A percentile compares a stretch with the other conserved stretches of the same genome.
These are phyloP conservation scores for Spongilla lacustris DNA, from an alignment of 37 sponge, comb jelly and placozoan species.

Conservation along the genomic window DNA sequence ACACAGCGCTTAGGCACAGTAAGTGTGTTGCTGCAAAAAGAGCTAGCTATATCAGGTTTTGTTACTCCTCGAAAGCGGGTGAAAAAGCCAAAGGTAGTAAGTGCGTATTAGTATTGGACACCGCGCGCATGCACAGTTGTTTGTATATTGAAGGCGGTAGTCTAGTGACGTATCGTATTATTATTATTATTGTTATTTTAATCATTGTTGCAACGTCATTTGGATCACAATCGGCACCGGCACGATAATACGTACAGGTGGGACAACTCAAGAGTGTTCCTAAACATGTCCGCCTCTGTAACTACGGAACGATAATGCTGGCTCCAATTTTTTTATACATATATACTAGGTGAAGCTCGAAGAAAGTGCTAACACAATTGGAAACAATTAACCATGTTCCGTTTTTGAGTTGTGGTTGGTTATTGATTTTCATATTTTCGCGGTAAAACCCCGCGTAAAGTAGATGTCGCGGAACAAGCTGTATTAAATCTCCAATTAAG, in stretches of 20 bases:
- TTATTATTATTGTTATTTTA: no score
- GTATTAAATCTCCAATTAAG: not conserved
- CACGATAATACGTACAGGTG: not conserved
- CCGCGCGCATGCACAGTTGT: no score
- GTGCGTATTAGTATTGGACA: no score
- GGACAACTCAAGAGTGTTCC: not conserved
- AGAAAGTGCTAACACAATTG: not conserved
- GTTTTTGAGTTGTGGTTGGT: constrained; percentile 1
- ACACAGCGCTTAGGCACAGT: no score
- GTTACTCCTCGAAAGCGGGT: no score
- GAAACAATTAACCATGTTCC: not conserved
- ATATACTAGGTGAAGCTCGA: no score
- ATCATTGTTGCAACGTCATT: no score
- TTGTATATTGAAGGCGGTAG: no score
- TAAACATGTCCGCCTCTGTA: not conserved
- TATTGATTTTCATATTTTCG: not conserved
- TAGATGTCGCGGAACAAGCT: not conserved
- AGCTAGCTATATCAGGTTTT: no score
- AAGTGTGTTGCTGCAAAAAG: no score
- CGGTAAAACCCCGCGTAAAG: not conserved
- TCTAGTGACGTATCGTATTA: no score
- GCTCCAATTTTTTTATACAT: not conserved
- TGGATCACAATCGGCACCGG: not conserved
- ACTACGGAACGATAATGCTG: not conserved
- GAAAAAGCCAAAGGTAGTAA: no score